Percentiles rank a stretch among this genome's conserved stretches.
These are phyloP conservation scores for Bradypodion pumilum DNA, from an alignment of 2,797 vertebrate species.

Conservation along the genomic window DNA sequence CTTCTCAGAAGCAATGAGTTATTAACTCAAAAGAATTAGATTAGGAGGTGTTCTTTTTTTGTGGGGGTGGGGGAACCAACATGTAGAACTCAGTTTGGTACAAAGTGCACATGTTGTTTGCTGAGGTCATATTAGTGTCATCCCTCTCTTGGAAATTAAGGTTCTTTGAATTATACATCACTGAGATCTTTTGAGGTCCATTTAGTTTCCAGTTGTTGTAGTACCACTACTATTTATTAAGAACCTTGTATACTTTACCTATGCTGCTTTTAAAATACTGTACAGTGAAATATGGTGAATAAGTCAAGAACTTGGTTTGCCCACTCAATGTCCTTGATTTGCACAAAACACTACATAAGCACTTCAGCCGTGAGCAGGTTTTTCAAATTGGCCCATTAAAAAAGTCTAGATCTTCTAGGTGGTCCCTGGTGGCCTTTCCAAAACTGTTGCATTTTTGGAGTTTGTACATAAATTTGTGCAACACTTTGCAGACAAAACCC, in stretches of 20 bases:
- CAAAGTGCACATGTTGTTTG: slow-evolving; percentile 32
- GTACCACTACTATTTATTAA: neutral
- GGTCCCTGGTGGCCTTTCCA: neutral
- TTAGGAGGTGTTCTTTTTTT: slow-evolving; percentile 10
- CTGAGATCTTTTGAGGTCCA: slow-evolving; percentile 32
- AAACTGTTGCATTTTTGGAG: neutral
- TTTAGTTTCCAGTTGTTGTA: slow-evolving; percentile 23
- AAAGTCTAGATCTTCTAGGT: neutral
- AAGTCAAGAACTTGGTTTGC: neutral
- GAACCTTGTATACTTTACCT: neutral
- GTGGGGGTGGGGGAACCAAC: no score
- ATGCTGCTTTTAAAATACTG: neutral
- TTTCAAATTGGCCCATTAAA: no score
- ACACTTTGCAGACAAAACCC: no score
- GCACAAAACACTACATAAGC: neutral
- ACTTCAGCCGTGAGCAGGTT: neutral
- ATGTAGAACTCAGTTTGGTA: slow-evolving; percentile 37
- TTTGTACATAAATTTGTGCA: neutral
- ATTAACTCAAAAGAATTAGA: slow-evolving; percentile 65
- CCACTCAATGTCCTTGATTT: neutral
- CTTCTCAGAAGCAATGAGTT: slow-evolving; percentile 60
- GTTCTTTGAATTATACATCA: slow-evolving; percentile 55
- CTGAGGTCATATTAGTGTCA: slow-evolving; percentile 37
- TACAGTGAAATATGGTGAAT: neutral
- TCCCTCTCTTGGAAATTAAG: slow-evolving; percentile 41